Evolutionary conservation across 2,113 vertebrate genomes (phyloP).

Genomic region (Cyanoderma ruficeps): DNA sequence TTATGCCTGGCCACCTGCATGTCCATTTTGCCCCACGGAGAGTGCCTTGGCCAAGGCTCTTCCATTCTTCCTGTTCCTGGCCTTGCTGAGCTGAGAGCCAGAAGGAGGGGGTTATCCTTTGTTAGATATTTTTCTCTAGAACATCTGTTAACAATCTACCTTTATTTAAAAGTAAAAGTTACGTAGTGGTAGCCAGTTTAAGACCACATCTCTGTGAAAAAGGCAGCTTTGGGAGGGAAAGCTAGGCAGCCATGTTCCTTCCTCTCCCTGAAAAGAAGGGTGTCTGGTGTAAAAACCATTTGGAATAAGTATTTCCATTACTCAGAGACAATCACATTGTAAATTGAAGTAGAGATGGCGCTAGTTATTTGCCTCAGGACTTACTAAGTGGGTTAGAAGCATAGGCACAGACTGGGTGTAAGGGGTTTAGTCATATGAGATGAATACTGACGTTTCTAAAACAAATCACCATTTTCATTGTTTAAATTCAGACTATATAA

Average conservation of each 20-base stretch:
- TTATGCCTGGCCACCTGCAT: background rate
- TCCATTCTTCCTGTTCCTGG: background rate
- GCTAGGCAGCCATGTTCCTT: background rate
- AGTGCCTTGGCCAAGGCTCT: background rate
- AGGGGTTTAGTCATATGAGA: background rate
- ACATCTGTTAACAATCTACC: background rate
- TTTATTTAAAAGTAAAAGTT: background rate
- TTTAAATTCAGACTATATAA: background rate
- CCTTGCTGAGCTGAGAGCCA: background rate
- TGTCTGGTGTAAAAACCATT: background rate
- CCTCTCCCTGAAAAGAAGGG: background rate
- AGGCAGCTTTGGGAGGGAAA: background rate
- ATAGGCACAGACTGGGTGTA: background rate
- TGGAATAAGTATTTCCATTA: background rate
- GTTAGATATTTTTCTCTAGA: background rate
- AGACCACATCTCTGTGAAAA: background rate
- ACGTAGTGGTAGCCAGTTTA: background rate
- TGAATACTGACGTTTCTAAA: background rate
- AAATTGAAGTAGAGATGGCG: background rate
- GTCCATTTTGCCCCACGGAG: background rate
- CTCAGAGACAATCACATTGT: background rate
- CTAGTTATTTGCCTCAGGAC: background rate
- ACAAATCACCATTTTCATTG: background rate
- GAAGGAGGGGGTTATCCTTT: background rate
- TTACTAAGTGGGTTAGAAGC: background rate